Conservation (phyloP, 2,888 invertebrate species). For the Ethmia dodecea region DNA sequence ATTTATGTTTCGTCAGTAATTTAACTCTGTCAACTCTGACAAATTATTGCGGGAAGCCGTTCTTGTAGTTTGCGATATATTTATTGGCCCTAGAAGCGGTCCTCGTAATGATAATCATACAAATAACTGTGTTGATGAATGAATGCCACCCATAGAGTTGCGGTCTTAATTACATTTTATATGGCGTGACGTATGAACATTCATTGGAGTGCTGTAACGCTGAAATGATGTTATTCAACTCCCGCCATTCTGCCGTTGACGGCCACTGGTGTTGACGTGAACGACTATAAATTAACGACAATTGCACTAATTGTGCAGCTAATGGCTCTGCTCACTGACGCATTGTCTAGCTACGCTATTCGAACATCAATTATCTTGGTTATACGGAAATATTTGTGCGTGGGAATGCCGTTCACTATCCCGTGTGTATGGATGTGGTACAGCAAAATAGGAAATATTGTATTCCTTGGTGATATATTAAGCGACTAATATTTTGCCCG, state of each 20-base stretch:
- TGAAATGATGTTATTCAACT: constrained; percentile 25
- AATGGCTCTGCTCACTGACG: constrained; percentile 58
- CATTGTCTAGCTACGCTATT: constrained; percentile 60
- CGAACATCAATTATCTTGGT: constrained; percentile 48
- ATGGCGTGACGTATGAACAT: constrained; percentile 9
- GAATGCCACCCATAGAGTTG: constrained; percentile 3
- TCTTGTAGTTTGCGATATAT: constrained; percentile 9
- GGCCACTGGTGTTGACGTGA: constrained; percentile 35
- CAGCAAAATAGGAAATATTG: too few relatives aligned
- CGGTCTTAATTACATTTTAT: constrained; percentile 5
- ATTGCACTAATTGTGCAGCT: constrained; percentile 74
- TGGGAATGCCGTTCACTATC: constrained; percentile 43
- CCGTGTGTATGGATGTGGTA: too few relatives aligned
- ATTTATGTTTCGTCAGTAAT: constrained; percentile 31
- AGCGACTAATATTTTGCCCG: constrained; percentile 31
- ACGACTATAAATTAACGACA: constrained; percentile 69
- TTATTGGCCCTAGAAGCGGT: constrained; percentile 10
- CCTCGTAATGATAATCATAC: constrained; percentile 8
- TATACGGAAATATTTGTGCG: constrained; percentile 49
- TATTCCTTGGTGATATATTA: too few relatives aligned
- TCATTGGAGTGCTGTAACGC: constrained; percentile 12
- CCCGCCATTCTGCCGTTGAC: constrained; percentile 24
- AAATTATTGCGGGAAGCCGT: constrained; percentile 21
- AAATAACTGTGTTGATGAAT: background rate
- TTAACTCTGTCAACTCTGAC: constrained; percentile 23